These are phyloP conservation scores for Papilio dardanus DNA, from an alignment of 1,140 invertebrate genomes.

Conservation along the genomic window DNA sequence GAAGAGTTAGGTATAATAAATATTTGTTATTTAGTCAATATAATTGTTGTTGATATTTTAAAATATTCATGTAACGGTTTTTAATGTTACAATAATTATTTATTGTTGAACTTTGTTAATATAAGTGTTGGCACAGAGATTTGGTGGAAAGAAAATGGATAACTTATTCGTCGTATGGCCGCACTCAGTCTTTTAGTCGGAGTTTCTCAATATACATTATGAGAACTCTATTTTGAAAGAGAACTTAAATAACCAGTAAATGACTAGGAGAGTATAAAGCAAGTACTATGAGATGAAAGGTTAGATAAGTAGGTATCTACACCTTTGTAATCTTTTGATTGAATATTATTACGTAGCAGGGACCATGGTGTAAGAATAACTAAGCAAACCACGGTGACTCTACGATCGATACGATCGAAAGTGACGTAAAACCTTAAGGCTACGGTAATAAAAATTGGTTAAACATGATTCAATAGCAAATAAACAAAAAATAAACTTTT, in stretches of 20 bases:
- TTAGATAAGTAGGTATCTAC: neutral
- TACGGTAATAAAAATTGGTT: neutral
- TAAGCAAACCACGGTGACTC: neutral
- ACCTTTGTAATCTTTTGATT: neutral
- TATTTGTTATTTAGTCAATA: slow-evolving; percentile 4
- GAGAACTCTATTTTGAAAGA: neutral
- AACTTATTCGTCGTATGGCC: neutral
- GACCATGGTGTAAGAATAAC: neutral
- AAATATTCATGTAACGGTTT: neutral
- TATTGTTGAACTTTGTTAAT: neutral
- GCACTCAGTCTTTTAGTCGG: neutral
- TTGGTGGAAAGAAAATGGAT: neutral
- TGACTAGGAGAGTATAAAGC: neutral
- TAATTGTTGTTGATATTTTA: neutral
- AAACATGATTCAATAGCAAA: neutral
- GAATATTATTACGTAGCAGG: neutral
- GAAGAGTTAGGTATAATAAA: slow-evolving; percentile 13
- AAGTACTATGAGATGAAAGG: neutral
- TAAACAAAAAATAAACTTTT: no score
- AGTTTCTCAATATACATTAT: neutral
- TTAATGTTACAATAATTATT: neutral
- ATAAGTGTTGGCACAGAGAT: neutral
- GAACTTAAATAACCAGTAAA: neutral
- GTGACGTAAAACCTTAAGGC: neutral
- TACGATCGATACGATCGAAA: neutral